Evolutionary conservation across 2,113 vertebrate species (phyloP).

Genomic region (Psittacula cyanocephala): DNA sequence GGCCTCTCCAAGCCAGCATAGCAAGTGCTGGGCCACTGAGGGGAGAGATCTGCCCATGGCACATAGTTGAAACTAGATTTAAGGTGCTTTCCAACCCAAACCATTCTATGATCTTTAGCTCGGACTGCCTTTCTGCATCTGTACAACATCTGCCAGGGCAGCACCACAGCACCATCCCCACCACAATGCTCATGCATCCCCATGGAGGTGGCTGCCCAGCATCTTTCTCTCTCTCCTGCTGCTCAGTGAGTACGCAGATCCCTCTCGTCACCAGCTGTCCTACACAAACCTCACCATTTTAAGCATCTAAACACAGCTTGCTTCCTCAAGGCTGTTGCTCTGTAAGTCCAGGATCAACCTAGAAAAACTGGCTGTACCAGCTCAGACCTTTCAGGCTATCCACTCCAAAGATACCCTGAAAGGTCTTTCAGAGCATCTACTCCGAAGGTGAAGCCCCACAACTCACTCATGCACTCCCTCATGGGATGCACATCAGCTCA

Average conservation of each 20-base stretch:
- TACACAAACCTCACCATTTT: neutral
- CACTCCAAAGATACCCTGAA: neutral
- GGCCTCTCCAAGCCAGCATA: neutral
- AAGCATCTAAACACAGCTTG: neutral
- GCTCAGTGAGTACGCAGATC: neutral
- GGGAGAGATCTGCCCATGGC: neutral
- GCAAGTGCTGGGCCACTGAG: neutral
- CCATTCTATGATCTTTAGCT: neutral
- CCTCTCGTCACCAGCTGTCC: neutral
- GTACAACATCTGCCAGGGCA: neutral
- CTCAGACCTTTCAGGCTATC: neutral
- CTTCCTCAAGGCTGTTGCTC: neutral
- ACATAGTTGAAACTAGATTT: neutral
- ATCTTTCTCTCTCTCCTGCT: neutral
- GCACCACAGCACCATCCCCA: neutral
- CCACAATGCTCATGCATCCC: rapidly evolving
- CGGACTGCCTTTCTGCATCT: neutral
- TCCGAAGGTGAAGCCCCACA: neutral
- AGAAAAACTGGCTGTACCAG: neutral
- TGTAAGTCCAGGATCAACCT: neutral
- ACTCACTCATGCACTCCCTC: rapidly evolving
- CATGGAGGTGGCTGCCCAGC: neutral
- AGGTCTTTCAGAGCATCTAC: neutral
- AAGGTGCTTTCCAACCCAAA: neutral
- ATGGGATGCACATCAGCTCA: neutral